These are phyloP conservation scores for Echinometra lucunter DNA, from an alignment of 53 echinoderm and acorn worm genomes.

Conservation along the genomic window DNA sequence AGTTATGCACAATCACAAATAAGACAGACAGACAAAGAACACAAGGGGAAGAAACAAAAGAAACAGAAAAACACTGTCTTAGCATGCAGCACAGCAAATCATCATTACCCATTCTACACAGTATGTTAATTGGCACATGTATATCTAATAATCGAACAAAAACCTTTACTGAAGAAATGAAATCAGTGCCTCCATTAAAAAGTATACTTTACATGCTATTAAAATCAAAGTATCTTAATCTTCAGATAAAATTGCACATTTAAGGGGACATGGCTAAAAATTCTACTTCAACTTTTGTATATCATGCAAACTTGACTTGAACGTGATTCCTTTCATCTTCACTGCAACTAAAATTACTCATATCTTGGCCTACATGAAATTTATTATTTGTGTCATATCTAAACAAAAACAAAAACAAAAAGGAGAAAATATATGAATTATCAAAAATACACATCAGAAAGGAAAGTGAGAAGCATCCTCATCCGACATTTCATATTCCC, in stretches of 20 bases:
- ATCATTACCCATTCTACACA: constrained; percentile 16
- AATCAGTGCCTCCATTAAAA: background rate
- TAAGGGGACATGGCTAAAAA: background rate
- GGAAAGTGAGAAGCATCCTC: background rate
- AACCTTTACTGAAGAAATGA: background rate
- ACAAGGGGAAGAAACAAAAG: constrained; percentile 66
- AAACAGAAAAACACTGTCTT: constrained; percentile 42
- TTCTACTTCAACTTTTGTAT: background rate
- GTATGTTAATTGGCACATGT: background rate
- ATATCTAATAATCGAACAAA: background rate
- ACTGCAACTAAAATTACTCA: background rate
- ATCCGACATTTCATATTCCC: background rate
- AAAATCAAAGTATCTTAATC: too few species aligned
- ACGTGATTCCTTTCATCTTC: background rate
- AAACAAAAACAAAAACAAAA: too few species aligned
- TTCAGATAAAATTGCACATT: background rate
- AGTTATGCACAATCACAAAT: constrained; percentile 66
- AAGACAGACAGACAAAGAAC: constrained; percentile 58
- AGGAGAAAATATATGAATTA: too few species aligned
- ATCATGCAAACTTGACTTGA: background rate
- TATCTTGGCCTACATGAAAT: background rate
- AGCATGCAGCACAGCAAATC: constrained; percentile 56
- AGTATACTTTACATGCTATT: background rate
- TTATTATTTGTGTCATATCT: too few species aligned
- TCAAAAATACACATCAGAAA: too few species aligned